Evolutionary conservation across 2,113 vertebrate genomes (phyloP).

Genomic region (Mus pahari): DNA sequence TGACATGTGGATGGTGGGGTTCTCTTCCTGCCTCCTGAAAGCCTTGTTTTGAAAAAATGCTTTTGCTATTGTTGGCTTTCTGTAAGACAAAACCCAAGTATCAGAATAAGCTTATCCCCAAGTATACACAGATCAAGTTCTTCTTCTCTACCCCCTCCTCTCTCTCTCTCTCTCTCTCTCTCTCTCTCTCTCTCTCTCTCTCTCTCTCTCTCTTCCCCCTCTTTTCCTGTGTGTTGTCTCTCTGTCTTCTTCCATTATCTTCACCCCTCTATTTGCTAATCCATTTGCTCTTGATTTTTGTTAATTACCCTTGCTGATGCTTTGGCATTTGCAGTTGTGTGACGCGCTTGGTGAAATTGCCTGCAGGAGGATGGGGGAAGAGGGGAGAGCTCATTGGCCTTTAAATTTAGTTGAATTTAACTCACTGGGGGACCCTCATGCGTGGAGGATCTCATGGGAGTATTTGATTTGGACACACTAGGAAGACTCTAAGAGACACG

Average conservation of each 20-base stretch:
- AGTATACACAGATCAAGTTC: background rate
- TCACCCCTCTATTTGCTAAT: background rate
- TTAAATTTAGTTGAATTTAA: constrained; percentile 18
- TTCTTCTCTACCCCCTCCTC: too few species aligned
- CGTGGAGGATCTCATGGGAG: background rate
- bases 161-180: background rate
- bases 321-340: background rate
- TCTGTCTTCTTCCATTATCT: accelerated
- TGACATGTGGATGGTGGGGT: background rate
- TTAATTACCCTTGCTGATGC: constrained; percentile 1
- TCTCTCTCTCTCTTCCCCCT: too few species aligned
- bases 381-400: background rate
- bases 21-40: background rate
- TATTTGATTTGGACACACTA: background rate
- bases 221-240: background rate
- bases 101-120: background rate
- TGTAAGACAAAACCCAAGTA: constrained; percentile 5
- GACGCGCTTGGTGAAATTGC: background rate
- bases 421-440: background rate
- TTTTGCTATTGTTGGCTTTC: background rate
- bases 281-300: constrained; percentile 8
- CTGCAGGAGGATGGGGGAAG: background rate
- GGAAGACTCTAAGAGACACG: background rate
- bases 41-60: background rate
- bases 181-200: background rate